A percentile compares a stretch with the other conserved stretches of the same genome.
These are phyloP conservation scores for Dasypus novemcinctus DNA, from an alignment of 2,113 vertebrate genomes.

Conservation along the genomic window DNA sequence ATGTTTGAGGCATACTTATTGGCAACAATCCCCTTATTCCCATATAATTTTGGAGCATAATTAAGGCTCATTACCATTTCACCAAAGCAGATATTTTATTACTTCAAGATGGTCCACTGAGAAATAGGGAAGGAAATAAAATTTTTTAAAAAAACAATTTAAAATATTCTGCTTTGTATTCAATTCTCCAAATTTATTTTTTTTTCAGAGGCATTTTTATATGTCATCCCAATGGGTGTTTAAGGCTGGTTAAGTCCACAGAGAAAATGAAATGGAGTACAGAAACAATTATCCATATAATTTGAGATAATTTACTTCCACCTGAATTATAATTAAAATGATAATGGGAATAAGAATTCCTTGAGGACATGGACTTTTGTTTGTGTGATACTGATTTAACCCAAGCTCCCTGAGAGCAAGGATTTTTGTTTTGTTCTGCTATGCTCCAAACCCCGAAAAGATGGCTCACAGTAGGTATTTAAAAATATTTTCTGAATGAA, in stretches of 20 bases:
- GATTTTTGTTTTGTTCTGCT: not conserved
- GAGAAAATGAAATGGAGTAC: constrained; percentile 3
- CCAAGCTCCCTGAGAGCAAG: not conserved
- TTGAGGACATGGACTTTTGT: not conserved
- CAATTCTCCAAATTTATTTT: constrained; percentile 21
- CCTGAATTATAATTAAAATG: constrained; percentile 42
- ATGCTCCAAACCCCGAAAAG: not conserved
- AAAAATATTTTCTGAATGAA: constrained; percentile 14
- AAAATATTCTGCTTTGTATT: constrained; percentile 19
- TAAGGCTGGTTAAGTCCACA: constrained; percentile 23
- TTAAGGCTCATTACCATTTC: constrained; percentile 50
- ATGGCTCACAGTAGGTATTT: not conserved
- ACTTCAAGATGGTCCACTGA: constrained; percentile 8
- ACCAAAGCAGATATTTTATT: constrained; percentile 47
- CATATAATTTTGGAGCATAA: constrained; percentile 18
- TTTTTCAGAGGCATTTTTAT: constrained; percentile 45
- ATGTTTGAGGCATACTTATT: constrained; percentile 17
- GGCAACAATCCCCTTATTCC: constrained; percentile 3
- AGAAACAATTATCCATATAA: constrained; percentile 46
- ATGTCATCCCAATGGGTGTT: not conserved
- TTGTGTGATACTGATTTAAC: not conserved
- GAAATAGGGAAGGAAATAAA: constrained; percentile 1
- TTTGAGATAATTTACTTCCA: constrained; percentile 61
- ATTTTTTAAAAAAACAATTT: constrained; percentile 45
- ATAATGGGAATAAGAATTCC: constrained; percentile 15